Evolutionary conservation across 2,797 vertebrate genomes (phyloP).

Genomic region (Catostomus latipinnis): DNA sequence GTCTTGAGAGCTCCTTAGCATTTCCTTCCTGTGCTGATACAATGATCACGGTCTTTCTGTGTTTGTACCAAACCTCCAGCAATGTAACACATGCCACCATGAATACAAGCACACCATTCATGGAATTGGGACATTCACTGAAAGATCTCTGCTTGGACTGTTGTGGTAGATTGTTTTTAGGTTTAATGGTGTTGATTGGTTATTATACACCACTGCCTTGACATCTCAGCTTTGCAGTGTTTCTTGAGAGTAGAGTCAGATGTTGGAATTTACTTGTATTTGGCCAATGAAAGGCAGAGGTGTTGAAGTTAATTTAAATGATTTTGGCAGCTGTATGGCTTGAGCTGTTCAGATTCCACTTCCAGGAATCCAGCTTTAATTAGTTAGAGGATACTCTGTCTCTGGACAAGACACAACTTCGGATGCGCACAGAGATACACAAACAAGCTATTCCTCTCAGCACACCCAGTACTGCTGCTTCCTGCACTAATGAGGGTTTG

Average conservation of each 20-base stretch:
- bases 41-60: slow-evolving; percentile 19
- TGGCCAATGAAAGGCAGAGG: slow-evolving; percentile 47
- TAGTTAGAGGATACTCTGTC: slow-evolving; percentile 60
- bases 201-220: background rate
- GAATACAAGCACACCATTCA: background rate
- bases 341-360: slow-evolving; percentile 36
- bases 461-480: slow-evolving; percentile 30
- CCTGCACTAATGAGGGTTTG: slow-evolving; percentile 45
- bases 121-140: background rate
- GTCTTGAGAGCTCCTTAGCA: slow-evolving; percentile 42
- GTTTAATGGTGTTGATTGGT: background rate
- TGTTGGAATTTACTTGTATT: slow-evolving; percentile 44
- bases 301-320: slow-evolving; percentile 62
- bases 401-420: slow-evolving; percentile 62
- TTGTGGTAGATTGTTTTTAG: background rate
- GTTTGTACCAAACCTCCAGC: slow-evolving; percentile 18
- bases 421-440: slow-evolving; percentile 15
- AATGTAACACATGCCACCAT: background rate
- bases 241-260: slow-evolving; percentile 46
- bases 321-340: slow-evolving; percentile 63
- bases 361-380: slow-evolving; percentile 67
- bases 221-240: background rate
- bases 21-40: slow-evolving; percentile 68
- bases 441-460: slow-evolving; percentile 26
- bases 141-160: too few species aligned